These are phyloP conservation scores for Aptenodytes forsteri DNA, from an alignment of 2,113 vertebrate species.

Conservation along the genomic window DNA sequence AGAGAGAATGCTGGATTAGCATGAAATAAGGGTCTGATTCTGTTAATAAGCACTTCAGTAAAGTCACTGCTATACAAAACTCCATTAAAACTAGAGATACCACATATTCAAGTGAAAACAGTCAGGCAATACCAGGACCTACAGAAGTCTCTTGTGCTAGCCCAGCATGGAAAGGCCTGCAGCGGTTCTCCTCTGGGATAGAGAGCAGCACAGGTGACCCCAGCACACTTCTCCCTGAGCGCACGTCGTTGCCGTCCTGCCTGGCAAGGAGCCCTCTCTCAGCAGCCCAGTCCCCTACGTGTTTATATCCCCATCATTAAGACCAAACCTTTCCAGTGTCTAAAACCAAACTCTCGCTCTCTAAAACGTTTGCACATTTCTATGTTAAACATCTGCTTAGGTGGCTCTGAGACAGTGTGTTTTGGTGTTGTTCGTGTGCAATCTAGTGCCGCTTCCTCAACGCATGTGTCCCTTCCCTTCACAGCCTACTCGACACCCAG, in stretches of 20 bases:
- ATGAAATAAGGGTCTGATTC: background rate
- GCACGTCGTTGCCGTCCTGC: background rate
- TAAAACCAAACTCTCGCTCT: slow-evolving; percentile 67
- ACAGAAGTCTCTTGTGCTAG: background rate
- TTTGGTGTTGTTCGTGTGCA: slow-evolving; percentile 81
- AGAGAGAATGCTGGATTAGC: background rate
- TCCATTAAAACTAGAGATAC: background rate
- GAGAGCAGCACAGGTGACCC: background rate
- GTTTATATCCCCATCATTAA: background rate
- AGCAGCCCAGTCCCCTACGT: background rate
- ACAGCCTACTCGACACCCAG: slow-evolving; percentile 98
- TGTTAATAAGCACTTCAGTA: background rate
- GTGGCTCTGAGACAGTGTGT: slow-evolving; percentile 77
- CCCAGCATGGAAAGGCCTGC: background rate
- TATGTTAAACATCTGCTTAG: slow-evolving; percentile 75
- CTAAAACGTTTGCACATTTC: slow-evolving; percentile 74
- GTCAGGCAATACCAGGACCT: background rate
- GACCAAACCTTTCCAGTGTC: slow-evolving; percentile 38
- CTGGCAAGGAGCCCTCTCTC: background rate
- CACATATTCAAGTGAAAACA: background rate
- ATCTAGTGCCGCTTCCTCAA: slow-evolving; percentile 85
- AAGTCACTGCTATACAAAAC: background rate
- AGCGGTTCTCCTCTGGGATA: background rate
- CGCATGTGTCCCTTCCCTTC: slow-evolving; percentile 82
- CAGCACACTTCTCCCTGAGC: background rate